Evolutionary conservation across 2,113 vertebrate species (phyloP).

Genomic region (Leucoraja erinaceus): DNA sequence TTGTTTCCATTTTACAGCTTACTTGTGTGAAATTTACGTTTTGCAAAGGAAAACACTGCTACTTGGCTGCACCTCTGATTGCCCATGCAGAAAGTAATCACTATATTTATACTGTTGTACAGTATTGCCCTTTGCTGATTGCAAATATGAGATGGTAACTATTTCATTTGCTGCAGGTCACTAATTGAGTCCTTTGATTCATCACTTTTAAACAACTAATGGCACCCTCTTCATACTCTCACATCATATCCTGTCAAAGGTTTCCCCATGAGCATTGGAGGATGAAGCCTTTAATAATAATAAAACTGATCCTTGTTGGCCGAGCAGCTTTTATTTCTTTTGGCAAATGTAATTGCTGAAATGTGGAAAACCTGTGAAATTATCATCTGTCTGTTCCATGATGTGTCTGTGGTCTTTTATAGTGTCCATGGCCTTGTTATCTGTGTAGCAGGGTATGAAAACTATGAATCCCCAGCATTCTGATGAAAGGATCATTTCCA

Average conservation of each 20-base stretch:
- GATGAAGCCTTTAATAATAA: background rate
- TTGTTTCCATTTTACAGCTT: background rate
- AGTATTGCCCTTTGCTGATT: background rate
- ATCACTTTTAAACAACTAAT: background rate
- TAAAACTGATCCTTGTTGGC: background rate
- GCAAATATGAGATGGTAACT: background rate
- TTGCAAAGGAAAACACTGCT: background rate
- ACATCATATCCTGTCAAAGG: background rate
- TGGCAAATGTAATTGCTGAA: background rate
- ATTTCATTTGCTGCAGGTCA: background rate
- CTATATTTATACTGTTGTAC: background rate
- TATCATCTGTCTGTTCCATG: background rate
- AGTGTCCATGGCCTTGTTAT: background rate
- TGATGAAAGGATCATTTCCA: background rate
- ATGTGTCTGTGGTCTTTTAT: no score
- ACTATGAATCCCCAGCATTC: background rate
- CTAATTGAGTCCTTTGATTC: background rate
- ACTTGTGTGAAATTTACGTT: background rate
- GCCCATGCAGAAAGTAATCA: background rate
- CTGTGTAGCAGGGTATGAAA: background rate
- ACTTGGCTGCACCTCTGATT: background rate
- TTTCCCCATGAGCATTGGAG: background rate
- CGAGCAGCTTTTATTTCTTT: background rate
- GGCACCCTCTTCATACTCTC: background rate
- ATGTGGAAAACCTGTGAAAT: background rate